Conservation (phyloP, 2,797 vertebrate genomes). For the Cephalopachus bancanus region DNA sequence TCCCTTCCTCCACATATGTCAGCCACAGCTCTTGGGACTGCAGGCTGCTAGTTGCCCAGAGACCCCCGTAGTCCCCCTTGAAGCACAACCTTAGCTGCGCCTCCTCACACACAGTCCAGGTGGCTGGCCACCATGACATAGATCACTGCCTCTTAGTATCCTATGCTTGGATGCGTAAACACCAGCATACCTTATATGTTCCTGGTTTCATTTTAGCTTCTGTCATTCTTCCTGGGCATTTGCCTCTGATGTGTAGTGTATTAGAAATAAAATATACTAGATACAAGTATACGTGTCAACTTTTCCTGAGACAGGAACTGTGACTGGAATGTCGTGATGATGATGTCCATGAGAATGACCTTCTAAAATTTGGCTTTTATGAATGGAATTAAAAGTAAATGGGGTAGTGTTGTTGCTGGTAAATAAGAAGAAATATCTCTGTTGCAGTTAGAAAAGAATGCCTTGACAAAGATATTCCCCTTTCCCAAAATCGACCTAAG, state of each 20-base stretch:
- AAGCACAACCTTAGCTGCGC: background rate
- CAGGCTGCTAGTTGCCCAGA: no score
- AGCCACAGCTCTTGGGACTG: background rate
- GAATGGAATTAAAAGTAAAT: constrained; percentile 72
- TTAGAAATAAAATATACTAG: constrained; percentile 70
- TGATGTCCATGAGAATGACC: constrained; percentile 73
- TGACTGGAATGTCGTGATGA: constrained; percentile 65
- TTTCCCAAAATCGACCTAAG: constrained; percentile 64
- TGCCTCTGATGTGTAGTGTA: constrained; percentile 68
- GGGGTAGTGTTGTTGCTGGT: background rate
- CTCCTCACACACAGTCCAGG: background rate
- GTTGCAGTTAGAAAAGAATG: constrained; percentile 37
- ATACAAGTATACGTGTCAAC: constrained; percentile 76
- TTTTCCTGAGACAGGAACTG: constrained; percentile 72
- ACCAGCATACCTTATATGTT: background rate
- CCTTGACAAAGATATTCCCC: constrained; percentile 35
- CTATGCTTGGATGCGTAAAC: background rate
- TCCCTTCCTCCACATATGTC: background rate
- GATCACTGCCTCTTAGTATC: background rate
- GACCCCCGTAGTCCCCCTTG: background rate
- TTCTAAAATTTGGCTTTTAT: constrained; percentile 78
- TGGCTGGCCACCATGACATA: no score
- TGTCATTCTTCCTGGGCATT: constrained; percentile 71
- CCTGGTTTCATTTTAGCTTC: constrained; percentile 34
- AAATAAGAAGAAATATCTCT: background rate